phyloP scores from a whole-genome alignment of 2,888 invertebrate genomes.

The Caenorhabditis zanzibari region DNA sequence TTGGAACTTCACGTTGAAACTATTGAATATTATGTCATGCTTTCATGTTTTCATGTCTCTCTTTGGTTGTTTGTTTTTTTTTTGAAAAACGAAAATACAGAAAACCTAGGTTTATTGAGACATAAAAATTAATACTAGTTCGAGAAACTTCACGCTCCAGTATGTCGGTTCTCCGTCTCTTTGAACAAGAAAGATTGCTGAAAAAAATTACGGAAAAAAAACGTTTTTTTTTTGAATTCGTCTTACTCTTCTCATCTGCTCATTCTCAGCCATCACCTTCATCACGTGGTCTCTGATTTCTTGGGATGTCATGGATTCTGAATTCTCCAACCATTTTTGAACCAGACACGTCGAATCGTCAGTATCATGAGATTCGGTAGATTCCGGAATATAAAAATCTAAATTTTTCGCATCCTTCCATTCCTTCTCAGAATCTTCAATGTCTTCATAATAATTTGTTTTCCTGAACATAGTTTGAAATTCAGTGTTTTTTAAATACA shows the following conservation, averaged over 20 bases:
- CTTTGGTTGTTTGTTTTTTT: neutral
- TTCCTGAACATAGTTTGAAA: no score
- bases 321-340: conserved; percentile 51
- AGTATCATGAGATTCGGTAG: neutral
- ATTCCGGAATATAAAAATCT: neutral
- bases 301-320: conserved; percentile 28
- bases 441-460: no score
- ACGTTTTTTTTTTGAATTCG: no score
- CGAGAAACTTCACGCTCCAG: no score
- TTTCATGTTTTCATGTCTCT: no score
- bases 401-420: neutral
- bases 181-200: no score
- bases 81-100: neutral
- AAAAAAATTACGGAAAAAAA: no score
- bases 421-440: neutral
- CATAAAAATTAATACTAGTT: neutral
- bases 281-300: conserved; percentile 37
- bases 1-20: no score
- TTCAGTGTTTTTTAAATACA: no score
- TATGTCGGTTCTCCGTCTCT: no score
- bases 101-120: neutral
- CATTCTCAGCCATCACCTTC: conserved; percentile 43
- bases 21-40: no score
- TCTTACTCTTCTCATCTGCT: conserved; percentile 19
- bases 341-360: conserved; percentile 35